These are phyloP conservation scores for Drosophila monieri DNA, from an alignment of 2,888 invertebrate species.

Conservation along the genomic window DNA sequence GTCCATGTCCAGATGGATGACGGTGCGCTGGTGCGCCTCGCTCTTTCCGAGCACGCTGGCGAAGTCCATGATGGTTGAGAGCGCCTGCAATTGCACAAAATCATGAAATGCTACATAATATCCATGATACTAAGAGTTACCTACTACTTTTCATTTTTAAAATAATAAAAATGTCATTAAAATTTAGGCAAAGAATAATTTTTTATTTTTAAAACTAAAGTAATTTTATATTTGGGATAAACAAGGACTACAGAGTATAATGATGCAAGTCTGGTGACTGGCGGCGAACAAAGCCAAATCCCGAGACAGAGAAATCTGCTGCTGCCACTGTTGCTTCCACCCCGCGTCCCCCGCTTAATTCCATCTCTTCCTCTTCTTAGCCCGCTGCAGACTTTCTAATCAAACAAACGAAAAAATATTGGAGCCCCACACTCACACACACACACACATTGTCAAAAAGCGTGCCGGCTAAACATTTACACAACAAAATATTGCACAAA, in stretches of 20 bases:
- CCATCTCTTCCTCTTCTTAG: constrained; percentile 31
- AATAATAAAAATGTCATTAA: too few species aligned
- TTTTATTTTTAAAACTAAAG: not conserved
- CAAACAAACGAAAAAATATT: constrained; percentile 57
- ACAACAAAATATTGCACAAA: constrained; percentile 58
- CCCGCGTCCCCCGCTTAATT: constrained; percentile 13
- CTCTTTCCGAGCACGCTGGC: constrained; percentile 74
- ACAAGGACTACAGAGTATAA: not conserved
- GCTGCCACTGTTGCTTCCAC: constrained; percentile 51
- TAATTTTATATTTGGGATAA: not conserved
- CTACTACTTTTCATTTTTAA: too few species aligned
- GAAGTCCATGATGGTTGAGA: constrained; percentile 76
- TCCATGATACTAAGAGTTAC: too few species aligned
- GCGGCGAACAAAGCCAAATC: constrained; percentile 34
- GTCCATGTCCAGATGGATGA: constrained; percentile 92
- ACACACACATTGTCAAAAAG: constrained; percentile 30
- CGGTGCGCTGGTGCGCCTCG: constrained; percentile 87
- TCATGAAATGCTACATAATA: constrained; percentile 6
- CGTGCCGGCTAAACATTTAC: constrained; percentile 63
- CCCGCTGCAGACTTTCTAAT: constrained; percentile 70
- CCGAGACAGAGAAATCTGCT: constrained; percentile 47
- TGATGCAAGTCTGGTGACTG: constrained; percentile 29
- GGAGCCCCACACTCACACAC: not conserved
- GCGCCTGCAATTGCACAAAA: constrained; percentile 29
- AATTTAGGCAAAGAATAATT: too few species aligned